These are phyloP conservation scores for Brotula barbata DNA, from an alignment of 2,797 vertebrate species.

Conservation along the genomic window DNA sequence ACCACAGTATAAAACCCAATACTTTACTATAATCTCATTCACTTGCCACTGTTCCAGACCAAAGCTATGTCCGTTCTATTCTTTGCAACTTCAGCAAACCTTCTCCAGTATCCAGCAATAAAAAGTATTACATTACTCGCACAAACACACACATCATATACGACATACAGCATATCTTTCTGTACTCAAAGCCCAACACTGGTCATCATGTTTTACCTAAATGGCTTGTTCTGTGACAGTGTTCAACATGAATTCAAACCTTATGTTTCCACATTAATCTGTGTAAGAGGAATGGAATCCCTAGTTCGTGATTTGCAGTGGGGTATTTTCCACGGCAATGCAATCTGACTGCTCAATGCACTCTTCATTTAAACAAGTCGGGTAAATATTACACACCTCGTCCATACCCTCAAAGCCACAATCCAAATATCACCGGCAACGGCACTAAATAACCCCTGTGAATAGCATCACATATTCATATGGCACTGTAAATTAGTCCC, in stretches of 20 bases:
- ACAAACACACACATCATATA: no score
- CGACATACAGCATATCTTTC: neutral
- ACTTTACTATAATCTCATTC: slow-evolving; percentile 72
- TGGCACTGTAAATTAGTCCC: slow-evolving; percentile 43
- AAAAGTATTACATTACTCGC: no score
- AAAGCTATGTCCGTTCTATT: slow-evolving; percentile 65
- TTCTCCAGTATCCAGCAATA: no score
- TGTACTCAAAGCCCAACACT: neutral
- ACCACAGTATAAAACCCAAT: slow-evolving; percentile 70
- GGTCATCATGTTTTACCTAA: no score
- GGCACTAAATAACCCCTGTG: slow-evolving; percentile 39
- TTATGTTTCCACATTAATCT: neutral
- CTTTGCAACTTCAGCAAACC: slow-evolving; percentile 61
- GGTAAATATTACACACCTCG: slow-evolving; percentile 32
- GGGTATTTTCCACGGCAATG: slow-evolving; percentile 33
- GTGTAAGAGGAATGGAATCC: slow-evolving; percentile 16
- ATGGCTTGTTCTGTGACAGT: neutral
- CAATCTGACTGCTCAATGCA: slow-evolving; percentile 17
- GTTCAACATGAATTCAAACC: slow-evolving; percentile 1
- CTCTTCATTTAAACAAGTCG: slow-evolving; percentile 26
- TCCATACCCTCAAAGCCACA: slow-evolving; percentile 38
- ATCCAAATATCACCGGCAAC: slow-evolving; percentile 37
- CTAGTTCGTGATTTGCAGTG: slow-evolving; percentile 12
- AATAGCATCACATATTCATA: slow-evolving; percentile 44
- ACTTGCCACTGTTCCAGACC: slow-evolving; percentile 63